Evolutionary conservation across 2,888 invertebrate genomes (phyloP).

Genomic region (Apodemia zela): DNA sequence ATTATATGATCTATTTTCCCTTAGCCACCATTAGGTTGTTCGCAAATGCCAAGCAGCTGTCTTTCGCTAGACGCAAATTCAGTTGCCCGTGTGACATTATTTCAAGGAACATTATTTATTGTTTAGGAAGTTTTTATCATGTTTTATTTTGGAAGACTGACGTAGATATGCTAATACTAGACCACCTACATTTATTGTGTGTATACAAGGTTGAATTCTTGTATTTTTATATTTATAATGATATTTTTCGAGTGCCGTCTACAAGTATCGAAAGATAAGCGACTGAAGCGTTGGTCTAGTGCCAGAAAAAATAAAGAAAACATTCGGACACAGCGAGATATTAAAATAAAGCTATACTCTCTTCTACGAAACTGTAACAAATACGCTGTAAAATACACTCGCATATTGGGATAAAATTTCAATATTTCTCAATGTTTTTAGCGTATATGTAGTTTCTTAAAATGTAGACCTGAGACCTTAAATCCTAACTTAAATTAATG

Average conservation of each 20-base stretch:
- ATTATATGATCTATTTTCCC: background rate
- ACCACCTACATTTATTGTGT: conserved; percentile 12
- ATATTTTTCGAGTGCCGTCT: conserved; percentile 31
- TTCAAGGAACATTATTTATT: conserved; percentile 1
- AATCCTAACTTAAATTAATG: too few relatives aligned
- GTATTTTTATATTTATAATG: conserved; percentile 19
- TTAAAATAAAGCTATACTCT: conserved; percentile 43
- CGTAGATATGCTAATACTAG: conserved; percentile 5
- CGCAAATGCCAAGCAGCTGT: conserved; percentile 11
- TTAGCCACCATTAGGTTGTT: background rate
- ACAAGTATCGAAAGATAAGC: conserved; percentile 68
- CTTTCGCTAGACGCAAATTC: background rate
- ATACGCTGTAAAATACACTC: conserved; percentile 7
- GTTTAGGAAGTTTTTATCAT: conserved; percentile 14
- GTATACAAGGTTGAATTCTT: conserved; percentile 12
- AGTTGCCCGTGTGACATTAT: conserved; percentile 1
- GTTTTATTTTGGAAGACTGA: conserved; percentile 7
- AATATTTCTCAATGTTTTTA: background rate
- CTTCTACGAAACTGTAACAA: conserved; percentile 6
- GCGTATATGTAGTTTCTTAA: background rate
- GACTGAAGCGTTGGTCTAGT: conserved; percentile 65
- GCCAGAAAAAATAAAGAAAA: conserved; percentile 46
- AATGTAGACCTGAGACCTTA: too few relatives aligned
- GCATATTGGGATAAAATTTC: background rate
- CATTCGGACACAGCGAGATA: conserved; percentile 56